Evolutionary conservation across 2,888 invertebrate species (phyloP).

Genomic region (Corythucha ciliata): DNA sequence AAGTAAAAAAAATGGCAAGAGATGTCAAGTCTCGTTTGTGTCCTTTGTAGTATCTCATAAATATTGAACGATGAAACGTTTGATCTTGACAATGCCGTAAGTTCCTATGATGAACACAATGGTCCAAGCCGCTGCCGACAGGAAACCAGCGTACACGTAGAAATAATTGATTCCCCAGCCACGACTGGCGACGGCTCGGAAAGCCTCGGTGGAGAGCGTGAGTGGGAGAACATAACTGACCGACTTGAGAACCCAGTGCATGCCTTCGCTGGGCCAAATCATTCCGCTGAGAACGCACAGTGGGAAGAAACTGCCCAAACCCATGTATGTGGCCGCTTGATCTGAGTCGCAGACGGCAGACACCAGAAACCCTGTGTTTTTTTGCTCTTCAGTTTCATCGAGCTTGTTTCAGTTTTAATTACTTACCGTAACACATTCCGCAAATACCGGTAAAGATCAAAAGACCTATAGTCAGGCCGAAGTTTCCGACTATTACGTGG

Average conservation of each 20-base stretch:
- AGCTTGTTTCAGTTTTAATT: conserved; percentile 5
- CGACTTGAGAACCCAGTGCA: conserved; percentile 52
- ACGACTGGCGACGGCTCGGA: conserved; percentile 65
- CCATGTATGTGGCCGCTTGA: conserved; percentile 70
- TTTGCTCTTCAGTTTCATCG: not conserved
- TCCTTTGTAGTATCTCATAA: too few species aligned
- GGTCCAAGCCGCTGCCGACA: conserved; percentile 58
- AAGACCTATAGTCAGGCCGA: conserved; percentile 32
- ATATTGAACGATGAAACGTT: too few species aligned
- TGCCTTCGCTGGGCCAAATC: conserved; percentile 56
- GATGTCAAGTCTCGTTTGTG: too few species aligned
- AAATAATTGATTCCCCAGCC: conserved; percentile 59
- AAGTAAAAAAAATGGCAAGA: too few species aligned
- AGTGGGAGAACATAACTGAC: conserved; percentile 63
- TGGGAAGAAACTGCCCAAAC: conserved; percentile 83
- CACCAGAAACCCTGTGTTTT: conserved; percentile 60
- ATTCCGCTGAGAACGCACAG: conserved; percentile 68
- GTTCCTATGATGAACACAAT: conserved; percentile 44
- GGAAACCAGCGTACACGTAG: conserved; percentile 63
- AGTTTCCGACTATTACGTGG: conserved; percentile 35
- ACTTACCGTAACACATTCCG: conserved; percentile 38
- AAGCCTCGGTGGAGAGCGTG: conserved; percentile 65
- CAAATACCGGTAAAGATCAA: conserved; percentile 35
- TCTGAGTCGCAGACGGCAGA: conserved; percentile 71
- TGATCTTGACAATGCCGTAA: conserved; percentile 20